A percentile compares a stretch with the other conserved stretches of the same genome.
These are phyloP conservation scores for Xiphophorus birchmanni DNA, from an alignment of 2,797 vertebrate species.

Conservation along the genomic window DNA sequence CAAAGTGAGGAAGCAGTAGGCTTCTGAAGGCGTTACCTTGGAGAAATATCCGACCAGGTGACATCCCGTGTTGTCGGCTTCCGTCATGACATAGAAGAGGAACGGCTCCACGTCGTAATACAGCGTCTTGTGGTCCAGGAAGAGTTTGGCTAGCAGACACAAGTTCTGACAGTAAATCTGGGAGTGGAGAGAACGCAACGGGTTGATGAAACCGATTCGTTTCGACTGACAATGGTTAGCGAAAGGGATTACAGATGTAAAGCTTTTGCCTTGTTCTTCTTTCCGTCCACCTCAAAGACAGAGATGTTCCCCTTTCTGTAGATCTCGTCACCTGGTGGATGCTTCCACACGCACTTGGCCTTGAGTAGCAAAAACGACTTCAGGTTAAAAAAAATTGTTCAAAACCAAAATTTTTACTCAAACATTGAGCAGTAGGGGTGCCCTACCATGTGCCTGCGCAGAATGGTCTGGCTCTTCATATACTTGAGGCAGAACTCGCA, in stretches of 20 bases:
- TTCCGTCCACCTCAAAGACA: conserved; percentile 97
- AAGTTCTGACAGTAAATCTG: conserved; percentile 98
- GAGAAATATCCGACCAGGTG: conserved; percentile 97
- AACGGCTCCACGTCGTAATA: conserved; percentile 97
- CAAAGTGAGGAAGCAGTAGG: neutral
- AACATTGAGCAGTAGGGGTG: neutral
- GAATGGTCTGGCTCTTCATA: conserved; percentile 98
- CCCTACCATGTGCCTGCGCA: conserved; percentile 92
- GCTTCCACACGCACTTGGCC: conserved; percentile 98
- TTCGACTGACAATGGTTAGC: neutral
- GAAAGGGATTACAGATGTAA: neutral
- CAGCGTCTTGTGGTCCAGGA: conserved; percentile 97
- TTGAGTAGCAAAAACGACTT: conserved; percentile 45
- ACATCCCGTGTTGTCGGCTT: conserved; percentile 95
- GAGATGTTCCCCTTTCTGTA: conserved; percentile 94
- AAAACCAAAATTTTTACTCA: neutral
- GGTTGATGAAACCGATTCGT: neutral
- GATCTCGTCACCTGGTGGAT: conserved; percentile 95
- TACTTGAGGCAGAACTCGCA: conserved; percentile 98
- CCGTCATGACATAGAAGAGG: conserved; percentile 97
- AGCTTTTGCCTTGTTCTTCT: conserved; percentile 91
- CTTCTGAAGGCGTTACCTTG: conserved; percentile 78
- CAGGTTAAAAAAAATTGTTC: conserved; percentile 5
- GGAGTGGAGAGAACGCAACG: neutral
- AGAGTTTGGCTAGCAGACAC: conserved; percentile 95